Percentiles rank a stretch among this genome's conserved stretches.
Conservation (phyloP, 2,797 vertebrate genomes). For the Lepidocolaptes lacrymiger region DNA sequence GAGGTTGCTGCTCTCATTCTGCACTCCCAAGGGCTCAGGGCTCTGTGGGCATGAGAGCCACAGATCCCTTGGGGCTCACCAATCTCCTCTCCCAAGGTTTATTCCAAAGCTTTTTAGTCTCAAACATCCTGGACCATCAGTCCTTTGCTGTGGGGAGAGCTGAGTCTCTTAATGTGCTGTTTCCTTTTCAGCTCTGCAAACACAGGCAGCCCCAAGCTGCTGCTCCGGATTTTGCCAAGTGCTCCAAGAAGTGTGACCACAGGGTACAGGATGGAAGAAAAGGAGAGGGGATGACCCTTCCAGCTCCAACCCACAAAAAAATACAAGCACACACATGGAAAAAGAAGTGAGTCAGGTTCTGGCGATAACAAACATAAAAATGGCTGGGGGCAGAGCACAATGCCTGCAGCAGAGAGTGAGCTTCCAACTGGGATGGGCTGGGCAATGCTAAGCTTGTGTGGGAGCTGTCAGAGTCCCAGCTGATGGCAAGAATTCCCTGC, state of each 20-base stretch:
- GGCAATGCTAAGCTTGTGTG: neutral
- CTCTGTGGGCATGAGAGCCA: neutral
- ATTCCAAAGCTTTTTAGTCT: neutral
- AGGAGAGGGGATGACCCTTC: neutral
- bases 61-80: accelerated
- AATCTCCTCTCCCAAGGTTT: neutral
- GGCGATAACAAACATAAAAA: neutral
- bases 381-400: neutral
- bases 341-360: neutral
- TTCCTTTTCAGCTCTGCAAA: neutral
- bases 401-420: accelerated
- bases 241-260: accelerated
- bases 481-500: neutral
- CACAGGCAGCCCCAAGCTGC: neutral
- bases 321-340: accelerated
- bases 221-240: neutral
- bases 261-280: accelerated
- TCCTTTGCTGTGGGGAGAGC: neutral
- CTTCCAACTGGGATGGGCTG: neutral
- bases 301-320: neutral
- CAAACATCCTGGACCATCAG: accelerated
- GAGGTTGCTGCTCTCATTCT: neutral
- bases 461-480: slow-evolving; percentile 26
- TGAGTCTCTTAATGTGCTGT: accelerated
- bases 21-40: neutral